Base-by-base conservation (phyloP, 2,113 vertebrate genomes). In the Australoheros scitulus region DNA sequence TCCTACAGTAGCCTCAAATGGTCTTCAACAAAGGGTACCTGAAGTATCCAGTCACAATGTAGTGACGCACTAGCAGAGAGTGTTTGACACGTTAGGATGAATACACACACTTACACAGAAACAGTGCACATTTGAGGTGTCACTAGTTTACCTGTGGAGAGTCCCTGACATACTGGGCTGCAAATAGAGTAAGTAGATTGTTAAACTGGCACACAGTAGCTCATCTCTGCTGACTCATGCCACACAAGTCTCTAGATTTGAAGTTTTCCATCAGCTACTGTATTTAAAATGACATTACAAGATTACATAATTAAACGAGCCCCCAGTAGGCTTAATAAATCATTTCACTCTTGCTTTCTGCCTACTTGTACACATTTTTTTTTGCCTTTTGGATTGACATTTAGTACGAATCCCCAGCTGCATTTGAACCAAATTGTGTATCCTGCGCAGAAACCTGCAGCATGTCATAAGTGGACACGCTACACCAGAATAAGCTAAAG, bases 1-100 rank as follows among this genome's bases (percentile, higher is more conserved):
- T 79, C 13, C 58, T 64, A 63, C 82, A 80, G 81, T n/a, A 60
- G 79, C 79, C 78, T 91, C 55, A 80, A 85, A 85, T 36, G 79
- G 80, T 85, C 83, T 79, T 86, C 59, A 60, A 24, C 22, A 89
- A 77, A 83, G 75, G 64, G 72, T 74, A 43, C 22, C 55, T 65
- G 43, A 83, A 77, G 36, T 65, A 65, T 83, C 38, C 11, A 2
- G 55, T 56, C 36, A 80, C 79, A 79, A 75, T 63, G 41, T 9
- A 56, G 57, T 74, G 80, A 75, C 47, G 24, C 79, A 80, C 60
- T 13, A 79, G 29, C 77, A 64, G 79, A 68, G 87, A 50, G 64
- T 60, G 59, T 55, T n/a, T n/a, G 29, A 76, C 56, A 50, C 50
- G 41, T 77, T 61, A 78, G 65, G 36, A n/a, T 61, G 70, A 17